phyloP scores from a whole-genome alignment of 1,140 invertebrate species.

The Aphaenogaster floridana region DNA sequence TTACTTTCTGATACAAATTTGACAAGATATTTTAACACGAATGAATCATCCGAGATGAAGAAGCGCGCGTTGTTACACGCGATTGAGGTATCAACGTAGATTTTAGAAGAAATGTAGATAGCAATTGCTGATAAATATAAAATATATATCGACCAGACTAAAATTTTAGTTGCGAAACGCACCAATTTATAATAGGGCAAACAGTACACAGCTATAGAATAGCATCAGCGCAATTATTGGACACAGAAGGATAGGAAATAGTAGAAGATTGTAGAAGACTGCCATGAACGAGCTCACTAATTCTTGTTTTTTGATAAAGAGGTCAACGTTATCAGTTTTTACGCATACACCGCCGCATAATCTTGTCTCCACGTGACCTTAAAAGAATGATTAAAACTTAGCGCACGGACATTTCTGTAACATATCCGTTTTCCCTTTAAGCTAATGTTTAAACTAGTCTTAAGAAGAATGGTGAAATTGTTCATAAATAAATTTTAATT shows the following conservation, averaged over 20 bases:
- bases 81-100: slow-evolving; percentile 20
- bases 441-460: slow-evolving; percentile 31
- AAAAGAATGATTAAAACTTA: slow-evolving; percentile 9
- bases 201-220: slow-evolving; percentile 38
- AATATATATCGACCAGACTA: slow-evolving; percentile 11
- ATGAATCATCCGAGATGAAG: slow-evolving; percentile 8
- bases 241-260: slow-evolving; percentile 25
- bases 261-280: neutral
- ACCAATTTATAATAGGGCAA: slow-evolving; percentile 39
- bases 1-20: slow-evolving; percentile 66
- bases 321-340: slow-evolving; percentile 7
- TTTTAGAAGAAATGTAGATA: slow-evolving; percentile 12
- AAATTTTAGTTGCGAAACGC: slow-evolving; percentile 31
- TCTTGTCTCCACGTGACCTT: neutral
- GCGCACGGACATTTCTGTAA: neutral
- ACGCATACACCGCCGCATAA: neutral
- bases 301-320: slow-evolving; percentile 20
- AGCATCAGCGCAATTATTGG: slow-evolving; percentile 9
- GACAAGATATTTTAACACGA: slow-evolving; percentile 62
- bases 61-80: neutral
- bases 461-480: neutral
- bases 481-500: slow-evolving; percentile 30
- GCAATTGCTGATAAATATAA: slow-evolving; percentile 33
- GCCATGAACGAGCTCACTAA: slow-evolving; percentile 28
- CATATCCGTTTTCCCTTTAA: slow-evolving; percentile 17